Conservation (phyloP, 2,888 invertebrate species). For the Auanema sp. region DNA sequence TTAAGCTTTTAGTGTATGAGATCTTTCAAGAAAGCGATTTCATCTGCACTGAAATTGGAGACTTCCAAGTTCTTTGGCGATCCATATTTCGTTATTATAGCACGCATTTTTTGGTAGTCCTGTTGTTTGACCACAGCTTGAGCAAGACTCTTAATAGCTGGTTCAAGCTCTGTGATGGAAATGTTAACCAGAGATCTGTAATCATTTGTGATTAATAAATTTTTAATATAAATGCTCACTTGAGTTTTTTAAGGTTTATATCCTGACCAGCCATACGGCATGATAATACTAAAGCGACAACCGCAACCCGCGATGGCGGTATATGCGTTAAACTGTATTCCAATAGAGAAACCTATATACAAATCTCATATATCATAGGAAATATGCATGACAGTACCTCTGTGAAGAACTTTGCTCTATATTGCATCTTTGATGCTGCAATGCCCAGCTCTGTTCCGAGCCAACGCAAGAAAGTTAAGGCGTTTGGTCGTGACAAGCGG, state of each 20-base stretch:
- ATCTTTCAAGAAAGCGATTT: too few relatives aligned
- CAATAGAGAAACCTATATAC: constrained; percentile 70
- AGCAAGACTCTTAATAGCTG: too few relatives aligned
- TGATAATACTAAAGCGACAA: constrained; percentile 79
- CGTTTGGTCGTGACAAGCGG: constrained; percentile 75
- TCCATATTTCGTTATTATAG: too few relatives aligned
- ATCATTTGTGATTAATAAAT: background rate
- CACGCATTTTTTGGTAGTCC: too few relatives aligned
- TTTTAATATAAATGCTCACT: background rate
- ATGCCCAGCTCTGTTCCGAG: constrained; percentile 67
- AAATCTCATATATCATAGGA: background rate
- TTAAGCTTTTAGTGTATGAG: too few relatives aligned
- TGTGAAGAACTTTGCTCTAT: constrained; percentile 1
- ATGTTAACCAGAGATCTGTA: too few relatives aligned
- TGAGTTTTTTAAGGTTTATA: background rate
- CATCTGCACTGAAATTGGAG: too few relatives aligned
- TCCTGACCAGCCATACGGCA: constrained; percentile 10
- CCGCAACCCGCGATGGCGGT: constrained; percentile 82
- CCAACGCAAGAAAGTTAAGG: constrained; percentile 85
- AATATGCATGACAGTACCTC: background rate
- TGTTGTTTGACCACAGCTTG: too few relatives aligned
- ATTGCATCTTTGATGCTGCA: constrained; percentile 55
- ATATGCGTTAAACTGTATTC: constrained; percentile 79
- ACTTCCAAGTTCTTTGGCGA: too few relatives aligned
- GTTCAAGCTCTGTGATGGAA: too few relatives aligned